Evolutionary conservation across 2,113 vertebrate genomes (phyloP).

Genomic region (Mustela lutreola): DNA sequence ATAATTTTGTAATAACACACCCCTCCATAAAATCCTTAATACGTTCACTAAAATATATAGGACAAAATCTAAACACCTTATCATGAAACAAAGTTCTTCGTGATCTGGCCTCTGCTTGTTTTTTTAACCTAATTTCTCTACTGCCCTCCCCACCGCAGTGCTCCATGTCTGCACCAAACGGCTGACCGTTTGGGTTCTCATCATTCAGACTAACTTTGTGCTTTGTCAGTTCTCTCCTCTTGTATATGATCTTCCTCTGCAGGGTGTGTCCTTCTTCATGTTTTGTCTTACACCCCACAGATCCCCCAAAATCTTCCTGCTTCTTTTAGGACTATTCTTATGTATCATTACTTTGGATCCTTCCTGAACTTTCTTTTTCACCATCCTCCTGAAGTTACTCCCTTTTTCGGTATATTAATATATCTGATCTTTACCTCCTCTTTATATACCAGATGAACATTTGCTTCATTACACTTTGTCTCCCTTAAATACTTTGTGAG

Average conservation of each 20-base stretch:
- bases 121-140: not conserved
- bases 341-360: not conserved
- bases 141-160: not conserved
- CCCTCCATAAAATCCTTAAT: not conserved
- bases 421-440: not conserved
- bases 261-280: not conserved
- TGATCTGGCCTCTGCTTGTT: not conserved
- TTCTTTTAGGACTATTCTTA: constrained; percentile 12
- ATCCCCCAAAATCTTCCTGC: not conserved
- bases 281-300: not conserved
- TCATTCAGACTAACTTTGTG: not conserved
- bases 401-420: not conserved
- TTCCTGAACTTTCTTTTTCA: not conserved
- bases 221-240: not conserved
- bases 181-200: not conserved
- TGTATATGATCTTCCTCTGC: not conserved
- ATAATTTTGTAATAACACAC: not conserved
- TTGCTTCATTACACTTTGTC: not conserved
- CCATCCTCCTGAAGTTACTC: not conserved
- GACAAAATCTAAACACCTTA: not conserved
- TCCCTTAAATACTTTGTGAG: not conserved
- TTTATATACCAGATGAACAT: not conserved
- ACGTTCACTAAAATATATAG: not conserved
- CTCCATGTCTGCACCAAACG: not conserved
- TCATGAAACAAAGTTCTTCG: not conserved